Evolutionary conservation across 2,888 invertebrate species (phyloP), one percentile per base, ranked within the genome.

Genomic region (Troides oblongomaculatus): DNA sequence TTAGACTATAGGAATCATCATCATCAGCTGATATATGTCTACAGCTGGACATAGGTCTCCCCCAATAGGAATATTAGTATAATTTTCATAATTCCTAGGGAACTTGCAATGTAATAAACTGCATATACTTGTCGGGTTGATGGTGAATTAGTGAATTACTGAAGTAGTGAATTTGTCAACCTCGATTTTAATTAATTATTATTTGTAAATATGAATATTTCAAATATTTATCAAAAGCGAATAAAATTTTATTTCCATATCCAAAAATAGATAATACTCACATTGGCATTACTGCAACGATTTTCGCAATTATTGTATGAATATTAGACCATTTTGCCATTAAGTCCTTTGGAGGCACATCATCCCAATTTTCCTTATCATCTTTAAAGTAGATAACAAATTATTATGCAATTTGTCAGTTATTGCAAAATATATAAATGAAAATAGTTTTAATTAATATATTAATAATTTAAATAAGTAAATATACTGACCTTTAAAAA

Each of bases 261-360:
- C 8, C 7, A 56, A 25, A 18, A 39, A 50, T 30, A 43, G 30
- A 53, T 23, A 17, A 66, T 72, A 89, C 93, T 91, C 81, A 93
- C 93, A 93, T 89, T 2, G 93, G 93, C 86, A 93, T 92, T 21
- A 87, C 83, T 46, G 91, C 89, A 43, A 93, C 87, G 72, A 93
- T 89, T 81, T 92, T 86, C 72, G 91, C 92, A 76, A 93, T 90
- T 36, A 90, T 74, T 61, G 84, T 83, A 75, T 97, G 97, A 7
- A 96, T 87, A 76, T 95, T 93, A 66, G 94, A 92, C 85, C 95
- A 94, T 78, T 92, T 93, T 60, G 84, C 81, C 39, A 93, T 84
- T 68, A 94, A 93, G 71, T 92, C 90, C 66, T 93, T 89, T 17
- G 89, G 86, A 3, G 95, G 95, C 64, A 82, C 84, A 12, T 94